Conservation (phyloP, 2,113 vertebrate genomes). For the Galbula dea region DNA sequence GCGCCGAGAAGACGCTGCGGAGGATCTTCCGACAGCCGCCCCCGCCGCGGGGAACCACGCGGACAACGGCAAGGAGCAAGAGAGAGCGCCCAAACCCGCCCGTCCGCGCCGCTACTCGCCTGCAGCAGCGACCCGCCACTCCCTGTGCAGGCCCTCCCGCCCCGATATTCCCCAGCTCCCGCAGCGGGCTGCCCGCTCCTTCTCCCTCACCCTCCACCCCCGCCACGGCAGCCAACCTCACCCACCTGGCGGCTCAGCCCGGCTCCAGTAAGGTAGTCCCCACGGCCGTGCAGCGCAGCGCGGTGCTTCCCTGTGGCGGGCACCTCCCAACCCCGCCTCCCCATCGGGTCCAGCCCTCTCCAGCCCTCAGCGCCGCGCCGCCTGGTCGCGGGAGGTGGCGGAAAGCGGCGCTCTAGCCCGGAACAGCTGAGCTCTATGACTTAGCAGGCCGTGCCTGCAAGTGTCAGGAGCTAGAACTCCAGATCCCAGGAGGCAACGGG, state of each 20-base stretch:
- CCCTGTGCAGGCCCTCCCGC: neutral
- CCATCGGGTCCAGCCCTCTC: neutral
- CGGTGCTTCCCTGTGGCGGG: fast-evolving
- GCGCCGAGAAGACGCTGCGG: neutral
- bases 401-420: neutral
- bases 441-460: fast-evolving
- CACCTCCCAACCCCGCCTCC: neutral
- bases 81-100: neutral
- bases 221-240: neutral
- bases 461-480: neutral
- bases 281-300: fast-evolving
- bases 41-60: neutral
- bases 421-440: neutral
- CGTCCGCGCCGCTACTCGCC: neutral
- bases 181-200: too few relatives aligned
- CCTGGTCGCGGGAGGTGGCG: neutral
- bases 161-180: neutral
- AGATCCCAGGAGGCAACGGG: neutral
- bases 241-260: neutral
- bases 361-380: neutral
- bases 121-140: neutral
- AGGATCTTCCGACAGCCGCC: neutral
- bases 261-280: fast-evolving
- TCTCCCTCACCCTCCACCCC: neutral
- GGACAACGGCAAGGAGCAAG: neutral